Conservation (phyloP, 2,797 vertebrate genomes). For the Schizopygopsis malacanthus region DNA sequence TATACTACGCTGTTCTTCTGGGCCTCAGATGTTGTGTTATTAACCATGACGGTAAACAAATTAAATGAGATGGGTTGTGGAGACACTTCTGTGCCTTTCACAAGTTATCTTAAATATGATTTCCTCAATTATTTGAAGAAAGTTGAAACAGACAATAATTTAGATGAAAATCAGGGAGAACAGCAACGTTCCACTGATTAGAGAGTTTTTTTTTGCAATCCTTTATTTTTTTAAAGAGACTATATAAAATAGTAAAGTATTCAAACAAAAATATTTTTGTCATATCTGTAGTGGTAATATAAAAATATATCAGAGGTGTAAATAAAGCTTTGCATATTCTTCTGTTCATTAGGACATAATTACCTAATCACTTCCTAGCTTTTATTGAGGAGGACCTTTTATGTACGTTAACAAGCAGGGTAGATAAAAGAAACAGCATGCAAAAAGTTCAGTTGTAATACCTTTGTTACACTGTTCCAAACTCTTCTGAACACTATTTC, state of each 20-base stretch:
- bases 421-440: background rate
- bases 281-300: background rate
- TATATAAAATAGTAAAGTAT: background rate
- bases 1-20: background rate
- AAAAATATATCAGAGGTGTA: background rate
- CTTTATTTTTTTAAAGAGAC: background rate
- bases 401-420: background rate
- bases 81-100: background rate
- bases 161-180: background rate
- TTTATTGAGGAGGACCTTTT: background rate
- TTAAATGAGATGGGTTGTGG: background rate
- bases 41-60: background rate
- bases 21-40: background rate
- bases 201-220: background rate
- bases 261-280: background rate
- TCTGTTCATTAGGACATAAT: slow-evolving; percentile 9
- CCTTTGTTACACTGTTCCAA: background rate
- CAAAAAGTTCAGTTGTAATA: background rate
- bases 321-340: slow-evolving; percentile 5
- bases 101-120: background rate
- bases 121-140: background rate
- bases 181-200: background rate
- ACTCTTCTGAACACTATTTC: slow-evolving; percentile 12
- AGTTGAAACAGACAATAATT: background rate
- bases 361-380: background rate